phyloP scores from a whole-genome alignment of 2,888 invertebrate species.

The Dyspetes luteomarginatus region DNA sequence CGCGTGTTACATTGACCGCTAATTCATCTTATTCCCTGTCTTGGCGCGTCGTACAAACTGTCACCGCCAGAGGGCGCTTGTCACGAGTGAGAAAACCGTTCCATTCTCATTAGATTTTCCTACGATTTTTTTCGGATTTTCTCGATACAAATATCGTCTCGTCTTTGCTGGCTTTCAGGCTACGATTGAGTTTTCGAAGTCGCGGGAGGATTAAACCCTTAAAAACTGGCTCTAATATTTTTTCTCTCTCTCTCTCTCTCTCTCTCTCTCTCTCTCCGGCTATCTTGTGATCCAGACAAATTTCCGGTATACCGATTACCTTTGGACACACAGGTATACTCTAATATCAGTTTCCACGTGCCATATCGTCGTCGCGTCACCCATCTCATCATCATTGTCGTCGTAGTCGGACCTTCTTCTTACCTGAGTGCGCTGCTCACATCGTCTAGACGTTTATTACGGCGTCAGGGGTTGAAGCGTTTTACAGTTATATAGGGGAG shows the following conservation, averaged over 20 bases:
- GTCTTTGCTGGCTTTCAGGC: background rate
- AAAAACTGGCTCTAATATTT: background rate
- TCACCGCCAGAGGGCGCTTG: background rate
- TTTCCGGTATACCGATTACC: conserved; percentile 49
- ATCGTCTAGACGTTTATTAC: conserved; percentile 56
- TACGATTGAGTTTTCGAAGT: background rate
- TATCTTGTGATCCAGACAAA: conserved; percentile 35
- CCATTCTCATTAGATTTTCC: background rate
- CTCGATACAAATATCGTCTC: background rate
- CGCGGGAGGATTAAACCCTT: background rate
- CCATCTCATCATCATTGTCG: conserved; percentile 2
- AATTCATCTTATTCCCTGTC: no score
- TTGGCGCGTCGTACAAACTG: background rate
- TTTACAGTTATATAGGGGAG: conserved; percentile 35
- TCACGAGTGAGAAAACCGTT: background rate
- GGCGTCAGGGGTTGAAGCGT: conserved; percentile 19
- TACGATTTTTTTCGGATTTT: background rate
- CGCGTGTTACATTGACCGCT: no score
- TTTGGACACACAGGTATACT: conserved; percentile 30
- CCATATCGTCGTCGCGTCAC: conserved; percentile 8
- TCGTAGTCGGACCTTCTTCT: conserved; percentile 31
- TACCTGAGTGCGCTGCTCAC: conserved; percentile 36
- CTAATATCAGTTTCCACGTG: background rate
- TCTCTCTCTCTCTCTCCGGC: no score
- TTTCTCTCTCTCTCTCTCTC: conserved; percentile 7